Conservation (phyloP, 2,888 invertebrate species). For the Caenorhabditis panamensis region DNA sequence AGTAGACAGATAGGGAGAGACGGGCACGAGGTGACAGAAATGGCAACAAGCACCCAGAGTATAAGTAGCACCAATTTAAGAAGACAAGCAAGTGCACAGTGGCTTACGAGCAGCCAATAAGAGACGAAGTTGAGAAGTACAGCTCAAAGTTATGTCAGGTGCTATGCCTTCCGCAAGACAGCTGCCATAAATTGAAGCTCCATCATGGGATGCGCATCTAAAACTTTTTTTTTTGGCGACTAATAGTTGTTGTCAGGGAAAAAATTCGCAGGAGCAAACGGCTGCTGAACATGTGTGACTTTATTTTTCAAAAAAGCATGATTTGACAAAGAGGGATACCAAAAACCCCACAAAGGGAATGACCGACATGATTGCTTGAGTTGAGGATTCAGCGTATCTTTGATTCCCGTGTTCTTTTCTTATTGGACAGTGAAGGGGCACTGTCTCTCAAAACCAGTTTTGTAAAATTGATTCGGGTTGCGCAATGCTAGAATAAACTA, state of each 20-base stretch:
- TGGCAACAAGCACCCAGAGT: conserved; percentile 36
- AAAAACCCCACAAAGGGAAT: conserved; percentile 18
- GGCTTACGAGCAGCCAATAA: conserved; percentile 3
- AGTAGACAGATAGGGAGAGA: conserved; percentile 47
- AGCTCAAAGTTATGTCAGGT: neutral
- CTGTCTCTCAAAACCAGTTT: conserved; percentile 59
- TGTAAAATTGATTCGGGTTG: conserved; percentile 64
- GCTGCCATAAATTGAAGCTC: conserved; percentile 3
- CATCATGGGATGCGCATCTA: neutral
- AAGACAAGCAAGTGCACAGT: conserved; percentile 26
- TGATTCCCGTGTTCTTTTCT: conserved; percentile 56
- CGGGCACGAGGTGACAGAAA: conserved; percentile 40
- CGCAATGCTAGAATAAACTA: conserved; percentile 63
- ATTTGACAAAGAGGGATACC: conserved; percentile 1
- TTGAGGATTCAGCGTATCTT: conserved; percentile 57
- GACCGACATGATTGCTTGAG: conserved; percentile 55
- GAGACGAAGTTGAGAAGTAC: neutral
- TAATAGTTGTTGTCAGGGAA: too few relatives aligned
- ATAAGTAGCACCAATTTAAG: conserved; percentile 31
- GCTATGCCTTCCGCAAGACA: neutral
- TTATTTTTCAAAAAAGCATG: neutral
- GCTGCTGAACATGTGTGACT: neutral
- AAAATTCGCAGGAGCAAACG: too few relatives aligned
- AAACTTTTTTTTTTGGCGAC: too few relatives aligned
- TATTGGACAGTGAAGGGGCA: conserved; percentile 47